Evolutionary conservation across 2,797 vertebrate species (phyloP).

Genomic region (Tenualosa thibaudeaui): DNA sequence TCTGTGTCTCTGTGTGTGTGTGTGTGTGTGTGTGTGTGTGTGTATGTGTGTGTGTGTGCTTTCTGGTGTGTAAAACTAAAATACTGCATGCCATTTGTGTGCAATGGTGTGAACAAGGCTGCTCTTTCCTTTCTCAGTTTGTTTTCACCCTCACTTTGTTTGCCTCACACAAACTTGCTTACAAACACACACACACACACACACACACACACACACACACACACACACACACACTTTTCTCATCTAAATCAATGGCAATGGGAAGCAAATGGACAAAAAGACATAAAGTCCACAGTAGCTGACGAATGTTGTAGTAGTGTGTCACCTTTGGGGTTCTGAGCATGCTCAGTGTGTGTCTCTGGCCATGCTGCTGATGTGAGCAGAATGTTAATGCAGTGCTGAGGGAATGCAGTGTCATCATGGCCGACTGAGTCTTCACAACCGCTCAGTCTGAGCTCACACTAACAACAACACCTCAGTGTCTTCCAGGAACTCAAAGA

Average conservation of each 20-base stretch:
- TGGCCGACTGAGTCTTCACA: constrained; percentile 53
- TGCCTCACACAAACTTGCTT: neutral
- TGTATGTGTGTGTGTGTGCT: neutral
- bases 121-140: neutral
- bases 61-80: neutral
- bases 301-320: neutral
- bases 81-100: neutral
- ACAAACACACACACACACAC: neutral
- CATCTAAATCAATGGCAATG: neutral
- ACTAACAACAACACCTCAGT: neutral
- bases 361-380: constrained; percentile 54
- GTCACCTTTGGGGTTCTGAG: constrained; percentile 42
- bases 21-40: constrained; percentile 1
- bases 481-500: neutral
- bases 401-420: constrained; percentile 63
- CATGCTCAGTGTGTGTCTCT: constrained; percentile 40
- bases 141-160: neutral
- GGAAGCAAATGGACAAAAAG: constrained; percentile 9
- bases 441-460: neutral
- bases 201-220: constrained; percentile 15
- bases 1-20: neutral
- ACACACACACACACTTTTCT: neutral
- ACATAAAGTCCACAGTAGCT: constrained; percentile 18
- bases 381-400: constrained; percentile 62
- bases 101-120: neutral